Evolutionary conservation across 2,888 invertebrate species (phyloP).

Genomic region (Clusia tigrina): DNA sequence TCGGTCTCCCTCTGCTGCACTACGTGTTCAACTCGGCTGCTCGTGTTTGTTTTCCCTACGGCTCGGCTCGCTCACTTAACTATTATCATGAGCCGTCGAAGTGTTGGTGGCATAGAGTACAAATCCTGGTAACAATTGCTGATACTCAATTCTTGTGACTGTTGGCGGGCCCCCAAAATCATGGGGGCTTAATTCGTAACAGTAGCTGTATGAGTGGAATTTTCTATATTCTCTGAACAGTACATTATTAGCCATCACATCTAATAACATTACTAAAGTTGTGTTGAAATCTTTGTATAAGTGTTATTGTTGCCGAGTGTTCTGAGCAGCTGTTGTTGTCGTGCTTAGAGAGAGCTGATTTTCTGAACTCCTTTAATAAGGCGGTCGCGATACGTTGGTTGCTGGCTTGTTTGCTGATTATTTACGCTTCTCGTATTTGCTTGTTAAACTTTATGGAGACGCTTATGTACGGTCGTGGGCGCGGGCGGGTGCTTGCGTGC

Average conservation of each 20-base stretch:
- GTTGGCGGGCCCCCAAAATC: conserved; percentile 63
- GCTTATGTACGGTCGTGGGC: no score
- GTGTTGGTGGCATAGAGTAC: conserved; percentile 7
- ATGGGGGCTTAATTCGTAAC: conserved; percentile 63
- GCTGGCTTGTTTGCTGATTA: conserved; percentile 21
- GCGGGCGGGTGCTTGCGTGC: no score
- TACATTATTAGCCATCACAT: conserved; percentile 65
- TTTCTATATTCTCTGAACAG: conserved; percentile 52
- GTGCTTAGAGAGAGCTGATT: not conserved
- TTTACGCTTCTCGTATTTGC: conserved; percentile 43
- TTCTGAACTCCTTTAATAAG: not conserved
- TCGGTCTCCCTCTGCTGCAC: conserved; percentile 4
- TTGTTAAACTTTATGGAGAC: conserved; percentile 41
- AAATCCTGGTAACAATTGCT: conserved; percentile 5
- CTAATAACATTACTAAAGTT: conserved; percentile 60
- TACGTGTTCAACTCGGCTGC: conserved; percentile 14
- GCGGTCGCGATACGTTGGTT: not conserved
- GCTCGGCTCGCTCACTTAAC: conserved; percentile 41
- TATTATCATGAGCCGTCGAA: conserved; percentile 42
- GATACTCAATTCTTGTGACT: conserved; percentile 15
- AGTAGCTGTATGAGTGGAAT: conserved; percentile 35
- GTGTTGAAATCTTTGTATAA: conserved; percentile 34
- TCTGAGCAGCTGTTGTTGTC: not conserved
- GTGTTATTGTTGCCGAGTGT: conserved; percentile 21
- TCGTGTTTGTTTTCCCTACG: conserved; percentile 19